phyloP scores from a whole-genome alignment of 2,113 vertebrate genomes.

The Genyomyrus donnyi region DNA sequence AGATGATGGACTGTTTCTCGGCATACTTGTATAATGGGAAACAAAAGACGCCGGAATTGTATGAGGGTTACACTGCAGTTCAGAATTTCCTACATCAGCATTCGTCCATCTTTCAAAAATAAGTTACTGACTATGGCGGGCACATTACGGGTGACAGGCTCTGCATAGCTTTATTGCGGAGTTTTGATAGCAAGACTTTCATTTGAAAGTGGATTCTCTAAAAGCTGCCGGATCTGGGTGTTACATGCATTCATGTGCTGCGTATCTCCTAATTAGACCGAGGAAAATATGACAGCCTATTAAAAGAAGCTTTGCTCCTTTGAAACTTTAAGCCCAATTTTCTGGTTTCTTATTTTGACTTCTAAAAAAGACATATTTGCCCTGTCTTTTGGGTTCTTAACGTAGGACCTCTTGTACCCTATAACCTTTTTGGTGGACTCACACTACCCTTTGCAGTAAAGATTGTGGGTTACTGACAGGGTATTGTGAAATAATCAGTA shows the following conservation, averaged over 20 bases:
- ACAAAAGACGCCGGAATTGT: background rate
- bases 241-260: background rate
- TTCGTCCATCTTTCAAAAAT: background rate
- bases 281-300: background rate
- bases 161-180: background rate
- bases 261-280: background rate
- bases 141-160: background rate
- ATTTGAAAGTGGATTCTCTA: background rate
- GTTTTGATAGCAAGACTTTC: background rate
- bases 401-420: background rate
- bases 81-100: background rate
- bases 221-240: background rate
- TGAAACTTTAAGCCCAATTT: background rate
- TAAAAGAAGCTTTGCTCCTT: background rate
- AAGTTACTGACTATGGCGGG: background rate
- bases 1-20: constrained; percentile 84
- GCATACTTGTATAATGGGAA: constrained; percentile 67
- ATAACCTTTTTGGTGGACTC: background rate
- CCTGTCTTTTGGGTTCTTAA: background rate
- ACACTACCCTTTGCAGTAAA: background rate
- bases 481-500: background rate
- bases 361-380: background rate
- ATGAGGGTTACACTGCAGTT: background rate
- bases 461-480: background rate
- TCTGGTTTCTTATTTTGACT: background rate